Base-by-base conservation (phyloP, 1,140 invertebrate genomes). In the Tyrophagus putrescentiae region DNA sequence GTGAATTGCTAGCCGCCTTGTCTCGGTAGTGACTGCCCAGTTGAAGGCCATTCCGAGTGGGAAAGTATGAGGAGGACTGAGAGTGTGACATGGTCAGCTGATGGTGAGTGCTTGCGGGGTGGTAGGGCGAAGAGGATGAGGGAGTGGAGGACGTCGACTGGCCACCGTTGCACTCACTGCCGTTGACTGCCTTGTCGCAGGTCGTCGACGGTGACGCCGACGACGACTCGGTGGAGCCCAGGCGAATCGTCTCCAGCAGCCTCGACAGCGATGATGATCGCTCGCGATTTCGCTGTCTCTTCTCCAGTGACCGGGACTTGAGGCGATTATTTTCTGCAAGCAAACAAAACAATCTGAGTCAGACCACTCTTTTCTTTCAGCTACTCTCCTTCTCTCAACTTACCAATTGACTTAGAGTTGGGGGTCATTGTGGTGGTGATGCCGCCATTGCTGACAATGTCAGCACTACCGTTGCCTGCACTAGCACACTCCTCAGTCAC, bases 1-100 rank as follows among this genome's bases (percentile, higher is more conserved):
- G 31, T 39, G 56, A 25, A 39, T 34, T 57, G 29, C 28, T 39
- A 71, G 70, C 89, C 87, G 62, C 82, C 80, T 25, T 72, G 60
- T 44, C 67, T 67, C 71, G 16, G 16, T 28, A 7, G 9, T 28
- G 31, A 60, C 25, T 11, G 18, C 18, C n/a, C n/a, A n/a, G n/a
- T n/a, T n/a, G n/a, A n/a, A n/a, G n/a, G n/a, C 13, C 25, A 13
- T 27, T 27, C 11, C 52, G 13, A 13, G 13, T n/a, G 3, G 13
- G 52, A 9, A 25, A 53, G 6, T 6, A 53, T 21, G 50, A 53
- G 5, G 50, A 53, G 18, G 25, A 54, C 13, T 54, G 25, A 34
- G 52, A 54, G 3, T 54, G 52, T 11, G 4, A 31, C 3, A 27
- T 54, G 1, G 48, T 28, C 13, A 3, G 32, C 16, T 36, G 1